Percentiles rank a stretch among this genome's conserved stretches.
These are phyloP conservation scores for Laterallus jamaicensis DNA, from an alignment of 2,113 vertebrate genomes.

Conservation along the genomic window DNA sequence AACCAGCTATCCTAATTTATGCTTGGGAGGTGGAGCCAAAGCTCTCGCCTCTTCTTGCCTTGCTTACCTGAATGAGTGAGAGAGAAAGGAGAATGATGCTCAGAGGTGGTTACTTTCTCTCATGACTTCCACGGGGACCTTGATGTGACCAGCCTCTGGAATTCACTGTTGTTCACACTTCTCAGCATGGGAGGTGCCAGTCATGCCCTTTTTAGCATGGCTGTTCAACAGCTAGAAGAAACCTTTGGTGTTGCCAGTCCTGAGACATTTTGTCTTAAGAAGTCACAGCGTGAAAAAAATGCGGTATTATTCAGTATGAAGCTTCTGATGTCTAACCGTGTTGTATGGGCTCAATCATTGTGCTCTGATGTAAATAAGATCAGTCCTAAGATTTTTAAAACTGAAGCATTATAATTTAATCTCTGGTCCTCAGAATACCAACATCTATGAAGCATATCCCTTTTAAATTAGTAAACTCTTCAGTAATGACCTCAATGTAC, in stretches of 20 bases:
- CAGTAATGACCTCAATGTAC: background rate
- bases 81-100: background rate
- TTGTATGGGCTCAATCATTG: background rate
- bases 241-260: background rate
- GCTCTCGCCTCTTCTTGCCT: background rate
- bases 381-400: background rate
- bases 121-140: background rate
- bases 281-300: background rate
- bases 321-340: background rate
- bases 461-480: background rate
- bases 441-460: background rate
- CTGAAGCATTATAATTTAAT: background rate
- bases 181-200: accelerated
- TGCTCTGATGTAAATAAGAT: background rate
- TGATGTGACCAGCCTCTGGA: background rate
- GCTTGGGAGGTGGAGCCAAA: background rate
- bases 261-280: background rate
- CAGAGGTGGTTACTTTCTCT: background rate
- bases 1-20: background rate
- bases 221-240: background rate
- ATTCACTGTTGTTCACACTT: background rate
- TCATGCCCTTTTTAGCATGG: background rate
- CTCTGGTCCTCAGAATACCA: background rate
- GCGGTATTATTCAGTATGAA: background rate
- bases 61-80: background rate